A percentile compares a stretch with the other conserved stretches of the same genome.
Conservation (phyloP, 2,797 vertebrate species). For the Atherinosoma microstoma region DNA sequence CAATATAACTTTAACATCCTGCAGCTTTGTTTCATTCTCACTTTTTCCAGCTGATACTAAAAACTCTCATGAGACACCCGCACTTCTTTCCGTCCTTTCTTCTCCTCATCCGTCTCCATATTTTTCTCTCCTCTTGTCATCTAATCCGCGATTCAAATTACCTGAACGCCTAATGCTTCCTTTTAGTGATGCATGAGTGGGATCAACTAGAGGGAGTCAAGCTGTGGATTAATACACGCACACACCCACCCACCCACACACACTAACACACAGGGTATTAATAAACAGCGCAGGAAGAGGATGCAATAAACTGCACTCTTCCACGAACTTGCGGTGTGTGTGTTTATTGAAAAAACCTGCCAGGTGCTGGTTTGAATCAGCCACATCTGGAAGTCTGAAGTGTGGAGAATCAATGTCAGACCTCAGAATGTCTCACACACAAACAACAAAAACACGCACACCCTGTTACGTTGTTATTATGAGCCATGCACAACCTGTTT, state of each 20-base stretch:
- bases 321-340: slow-evolving; percentile 28
- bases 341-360: slow-evolving; percentile 53
- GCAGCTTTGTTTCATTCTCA: slow-evolving; percentile 35
- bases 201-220: slow-evolving; percentile 72
- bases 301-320: slow-evolving; percentile 47
- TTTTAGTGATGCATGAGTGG: slow-evolving; percentile 71
- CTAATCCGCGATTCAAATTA: slow-evolving; percentile 73
- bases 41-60: slow-evolving; percentile 35
- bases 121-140: slow-evolving; percentile 47
- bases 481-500: slow-evolving; percentile 40
- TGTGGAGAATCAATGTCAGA: slow-evolving; percentile 75
- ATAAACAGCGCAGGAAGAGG: slow-evolving; percentile 54
- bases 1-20: slow-evolving; percentile 42
- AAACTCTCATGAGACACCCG: slow-evolving; percentile 39
- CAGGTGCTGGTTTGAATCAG: slow-evolving; percentile 70
- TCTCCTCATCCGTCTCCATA: slow-evolving; percentile 20
- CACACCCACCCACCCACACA: slow-evolving; percentile 19
- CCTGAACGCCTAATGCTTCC: slow-evolving; percentile 65
- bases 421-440: slow-evolving; percentile 41
- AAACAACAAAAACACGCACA: slow-evolving; percentile 18
- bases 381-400: slow-evolving; percentile 78
- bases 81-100: slow-evolving; percentile 18
- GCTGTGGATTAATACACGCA: slow-evolving; percentile 65
- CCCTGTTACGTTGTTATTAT: slow-evolving; percentile 29
- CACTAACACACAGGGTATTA: slow-evolving; percentile 32